These are phyloP conservation scores for Darevskia nairensis DNA, from an alignment of 2,797 vertebrate species.

Conservation along the genomic window DNA sequence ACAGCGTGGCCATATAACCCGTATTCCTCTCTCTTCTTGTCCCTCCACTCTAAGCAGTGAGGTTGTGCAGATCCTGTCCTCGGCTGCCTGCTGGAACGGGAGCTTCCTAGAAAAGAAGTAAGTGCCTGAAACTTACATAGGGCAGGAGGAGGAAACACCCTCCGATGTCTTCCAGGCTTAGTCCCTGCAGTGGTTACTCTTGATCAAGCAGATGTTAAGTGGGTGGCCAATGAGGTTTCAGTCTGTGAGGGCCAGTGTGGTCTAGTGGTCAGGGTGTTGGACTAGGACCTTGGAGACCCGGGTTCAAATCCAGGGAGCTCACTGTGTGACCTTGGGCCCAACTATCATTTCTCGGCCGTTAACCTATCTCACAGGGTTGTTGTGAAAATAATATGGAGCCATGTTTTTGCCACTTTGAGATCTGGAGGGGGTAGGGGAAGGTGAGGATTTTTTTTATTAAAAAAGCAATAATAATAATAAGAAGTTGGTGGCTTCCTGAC, in stretches of 20 bases:
- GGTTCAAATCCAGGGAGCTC: too few species aligned
- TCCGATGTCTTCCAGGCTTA: constrained; percentile 35
- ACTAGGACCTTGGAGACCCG: too few species aligned
- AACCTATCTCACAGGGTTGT: too few species aligned
- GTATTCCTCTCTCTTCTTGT: constrained; percentile 12
- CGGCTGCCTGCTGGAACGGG: constrained; percentile 96
- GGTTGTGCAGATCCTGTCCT: constrained; percentile 92
- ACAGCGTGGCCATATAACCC: not conserved
- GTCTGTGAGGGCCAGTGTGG: not conserved
- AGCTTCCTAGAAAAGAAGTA: constrained; percentile 98
- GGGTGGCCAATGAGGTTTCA: not conserved
- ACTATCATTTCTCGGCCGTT: too few species aligned
- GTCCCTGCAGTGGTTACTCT: constrained; percentile 36
- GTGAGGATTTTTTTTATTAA: too few species aligned
- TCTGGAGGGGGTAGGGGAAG: too few species aligned
- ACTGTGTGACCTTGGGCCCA: too few species aligned
- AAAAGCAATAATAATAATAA: too few species aligned
- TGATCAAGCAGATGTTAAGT: not conserved
- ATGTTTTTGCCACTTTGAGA: too few species aligned
- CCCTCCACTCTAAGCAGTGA: constrained; percentile 78
- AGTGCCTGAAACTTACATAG: constrained; percentile 46
- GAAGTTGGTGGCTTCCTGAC: constrained; percentile 9
- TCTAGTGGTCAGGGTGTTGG: too few species aligned
- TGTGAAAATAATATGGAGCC: too few species aligned
- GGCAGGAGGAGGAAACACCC: not conserved